A percentile compares a stretch with the other conserved stretches of the same genome.
Conservation (phyloP, 1,140 invertebrate genomes). For the Lysiphlebus fabarum region DNA sequence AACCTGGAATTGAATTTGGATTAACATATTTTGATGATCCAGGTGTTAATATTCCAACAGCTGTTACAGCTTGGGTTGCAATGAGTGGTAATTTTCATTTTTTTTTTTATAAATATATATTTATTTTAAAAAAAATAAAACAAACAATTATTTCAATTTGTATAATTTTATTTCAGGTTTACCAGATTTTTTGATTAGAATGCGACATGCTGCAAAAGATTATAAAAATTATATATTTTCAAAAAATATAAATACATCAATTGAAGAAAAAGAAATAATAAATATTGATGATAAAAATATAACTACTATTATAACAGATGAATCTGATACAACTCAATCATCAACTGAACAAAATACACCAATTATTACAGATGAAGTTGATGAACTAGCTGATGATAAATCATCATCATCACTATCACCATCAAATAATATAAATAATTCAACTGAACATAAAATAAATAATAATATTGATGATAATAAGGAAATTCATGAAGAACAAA, state of each 20-base stretch:
- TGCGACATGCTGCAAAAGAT: slow-evolving; percentile 54
- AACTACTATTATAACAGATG: slow-evolving; percentile 23
- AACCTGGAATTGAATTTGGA: slow-evolving; percentile 78
- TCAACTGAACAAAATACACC: no score
- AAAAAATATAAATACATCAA: slow-evolving; percentile 10
- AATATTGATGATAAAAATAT: slow-evolving; percentile 16
- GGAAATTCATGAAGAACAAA: slow-evolving; percentile 18
- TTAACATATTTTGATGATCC: slow-evolving; percentile 87
- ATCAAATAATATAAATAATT: not conserved
- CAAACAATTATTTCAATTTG: slow-evolving; percentile 16
- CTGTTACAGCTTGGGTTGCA: slow-evolving; percentile 67
- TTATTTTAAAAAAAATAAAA: not conserved
- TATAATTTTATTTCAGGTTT: slow-evolving; percentile 44
- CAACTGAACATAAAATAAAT: not conserved
- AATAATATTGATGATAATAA: not conserved
- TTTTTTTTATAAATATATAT: slow-evolving; percentile 13
- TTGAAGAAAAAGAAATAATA: slow-evolving; percentile 3
- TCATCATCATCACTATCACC: not conserved
- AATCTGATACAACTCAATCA: slow-evolving; percentile 19
- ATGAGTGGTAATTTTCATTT: slow-evolving; percentile 39
- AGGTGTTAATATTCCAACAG: slow-evolving; percentile 66
- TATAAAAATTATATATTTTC: slow-evolving; percentile 45
- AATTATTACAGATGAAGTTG: no score
- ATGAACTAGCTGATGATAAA: no score
- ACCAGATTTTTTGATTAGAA: slow-evolving; percentile 54